These are phyloP conservation scores for Pheosia gnoma DNA, from an alignment of 2,888 invertebrate genomes.

Conservation along the genomic window DNA sequence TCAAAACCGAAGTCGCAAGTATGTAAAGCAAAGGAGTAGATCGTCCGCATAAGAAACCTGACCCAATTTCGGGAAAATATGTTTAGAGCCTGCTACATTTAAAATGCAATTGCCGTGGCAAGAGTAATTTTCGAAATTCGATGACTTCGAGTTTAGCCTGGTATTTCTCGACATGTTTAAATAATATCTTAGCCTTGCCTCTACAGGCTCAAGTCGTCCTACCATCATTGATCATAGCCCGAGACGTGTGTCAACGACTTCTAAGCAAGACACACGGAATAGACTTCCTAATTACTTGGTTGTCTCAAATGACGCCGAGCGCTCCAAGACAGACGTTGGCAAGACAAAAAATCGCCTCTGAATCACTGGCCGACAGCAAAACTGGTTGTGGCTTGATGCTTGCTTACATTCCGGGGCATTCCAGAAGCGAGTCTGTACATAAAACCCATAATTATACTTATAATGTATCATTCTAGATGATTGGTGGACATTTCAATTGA, in stretches of 20 bases:
- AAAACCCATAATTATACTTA: neutral
- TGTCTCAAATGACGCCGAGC: slow-evolving; percentile 27
- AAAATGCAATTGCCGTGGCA: slow-evolving; percentile 35
- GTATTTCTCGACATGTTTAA: slow-evolving; percentile 10
- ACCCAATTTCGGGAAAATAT: slow-evolving; percentile 35
- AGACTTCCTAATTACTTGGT: slow-evolving; percentile 32
- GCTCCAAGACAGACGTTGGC: slow-evolving; percentile 17
- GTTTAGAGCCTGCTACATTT: slow-evolving; percentile 34
- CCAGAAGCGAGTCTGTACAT: slow-evolving; percentile 19
- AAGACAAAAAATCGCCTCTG: slow-evolving; percentile 22
- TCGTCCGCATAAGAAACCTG: slow-evolving; percentile 20
- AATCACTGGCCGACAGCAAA: slow-evolving; percentile 28
- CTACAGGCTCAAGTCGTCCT: slow-evolving; percentile 30
- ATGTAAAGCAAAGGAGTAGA: slow-evolving; percentile 28
- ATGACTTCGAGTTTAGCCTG: neutral
- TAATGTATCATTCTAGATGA: neutral
- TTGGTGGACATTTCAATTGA: neutral
- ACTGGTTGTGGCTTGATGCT: slow-evolving; percentile 24
- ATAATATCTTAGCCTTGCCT: slow-evolving; percentile 15
- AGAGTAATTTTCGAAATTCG: slow-evolving; percentile 21
- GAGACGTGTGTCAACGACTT: slow-evolving; percentile 40
- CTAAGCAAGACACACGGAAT: slow-evolving; percentile 19
- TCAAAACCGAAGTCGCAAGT: slow-evolving; percentile 18
- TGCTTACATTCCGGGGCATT: slow-evolving; percentile 19
- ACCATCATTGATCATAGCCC: slow-evolving; percentile 34